Percentiles rank a stretch among this genome's conserved stretches.
Evolutionary conservation across 2,888 invertebrate species (phyloP).

Genomic region (Epicampocera succincta): DNA sequence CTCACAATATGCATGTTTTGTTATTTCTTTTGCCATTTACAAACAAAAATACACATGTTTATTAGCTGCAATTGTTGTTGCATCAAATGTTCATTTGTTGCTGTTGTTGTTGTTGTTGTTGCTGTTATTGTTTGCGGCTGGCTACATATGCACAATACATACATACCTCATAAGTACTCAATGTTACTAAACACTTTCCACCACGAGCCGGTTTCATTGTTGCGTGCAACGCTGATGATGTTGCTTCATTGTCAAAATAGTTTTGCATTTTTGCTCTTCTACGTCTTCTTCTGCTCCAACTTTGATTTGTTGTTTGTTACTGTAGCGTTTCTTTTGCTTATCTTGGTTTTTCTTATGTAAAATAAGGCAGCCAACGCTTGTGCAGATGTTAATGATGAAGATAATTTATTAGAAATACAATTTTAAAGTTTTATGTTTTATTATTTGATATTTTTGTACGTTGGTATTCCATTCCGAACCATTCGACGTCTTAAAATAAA

Average conservation of each 20-base stretch:
- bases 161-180: conserved; percentile 77
- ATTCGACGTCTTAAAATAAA: conserved; percentile 61
- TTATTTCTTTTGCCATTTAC: conserved; percentile 38
- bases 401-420: conserved; percentile 47
- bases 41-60: conserved; percentile 38
- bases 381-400: conserved; percentile 26
- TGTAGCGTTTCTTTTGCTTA: conserved; percentile 35
- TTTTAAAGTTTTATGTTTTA: conserved; percentile 4
- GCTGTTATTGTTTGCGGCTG: conserved; percentile 30
- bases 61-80: conserved; percentile 24
- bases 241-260: conserved; percentile 69
- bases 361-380: not conserved
- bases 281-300: conserved; percentile 7
- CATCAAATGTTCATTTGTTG: conserved; percentile 6
- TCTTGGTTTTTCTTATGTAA: conserved; percentile 22
- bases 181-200: conserved; percentile 77
- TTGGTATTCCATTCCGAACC: conserved; percentile 47
- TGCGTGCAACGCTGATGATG: conserved; percentile 71
- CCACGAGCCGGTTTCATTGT: conserved; percentile 75
- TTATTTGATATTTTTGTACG: conserved; percentile 24
- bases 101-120: conserved; percentile 35
- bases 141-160: not conserved
- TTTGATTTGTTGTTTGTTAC: conserved; percentile 17
- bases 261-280: conserved; percentile 63
- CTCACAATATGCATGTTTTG: conserved; percentile 22